A percentile compares a stretch with the other conserved stretches of the same genome.
These are phyloP conservation scores for Chiloscyllium punctatum DNA, from an alignment of 2,797 vertebrate genomes.

Conservation along the genomic window DNA sequence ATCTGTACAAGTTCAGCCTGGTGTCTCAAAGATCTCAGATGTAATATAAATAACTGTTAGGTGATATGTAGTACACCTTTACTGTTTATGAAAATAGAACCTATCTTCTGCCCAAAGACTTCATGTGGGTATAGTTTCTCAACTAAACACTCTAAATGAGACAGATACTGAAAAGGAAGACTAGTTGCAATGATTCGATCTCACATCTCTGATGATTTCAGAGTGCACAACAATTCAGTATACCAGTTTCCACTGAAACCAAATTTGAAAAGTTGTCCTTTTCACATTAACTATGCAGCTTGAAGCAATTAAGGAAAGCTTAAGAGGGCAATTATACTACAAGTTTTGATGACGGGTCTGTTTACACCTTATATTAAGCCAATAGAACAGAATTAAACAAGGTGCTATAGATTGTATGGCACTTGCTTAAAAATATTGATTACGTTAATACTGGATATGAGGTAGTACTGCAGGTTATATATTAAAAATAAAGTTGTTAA, in stretches of 20 bases:
- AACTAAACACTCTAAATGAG: too few relatives aligned
- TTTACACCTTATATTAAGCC: not conserved
- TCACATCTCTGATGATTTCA: too few relatives aligned
- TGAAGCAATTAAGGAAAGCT: not conserved
- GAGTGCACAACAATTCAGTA: too few relatives aligned
- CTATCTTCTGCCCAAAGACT: too few relatives aligned
- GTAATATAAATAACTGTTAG: too few relatives aligned
- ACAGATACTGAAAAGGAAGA: too few relatives aligned
- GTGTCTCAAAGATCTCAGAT: too few relatives aligned
- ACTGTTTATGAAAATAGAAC: too few relatives aligned
- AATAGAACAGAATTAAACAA: not conserved
- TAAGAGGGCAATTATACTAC: not conserved
- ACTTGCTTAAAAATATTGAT: not conserved
- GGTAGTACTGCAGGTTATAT: not conserved
- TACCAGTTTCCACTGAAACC: not conserved
- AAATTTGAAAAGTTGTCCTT: not conserved
- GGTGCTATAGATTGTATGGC: not conserved
- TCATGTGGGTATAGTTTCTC: too few relatives aligned
- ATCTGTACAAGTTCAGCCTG: too few relatives aligned
- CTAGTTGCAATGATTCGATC: too few relatives aligned
- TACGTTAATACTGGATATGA: not conserved
- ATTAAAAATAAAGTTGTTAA: not conserved
- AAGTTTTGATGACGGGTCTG: not conserved
- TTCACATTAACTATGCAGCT: not conserved
- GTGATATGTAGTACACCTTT: too few relatives aligned